phyloP scores from a whole-genome alignment of 2,888 invertebrate genomes.

The Apodemia duryi region DNA sequence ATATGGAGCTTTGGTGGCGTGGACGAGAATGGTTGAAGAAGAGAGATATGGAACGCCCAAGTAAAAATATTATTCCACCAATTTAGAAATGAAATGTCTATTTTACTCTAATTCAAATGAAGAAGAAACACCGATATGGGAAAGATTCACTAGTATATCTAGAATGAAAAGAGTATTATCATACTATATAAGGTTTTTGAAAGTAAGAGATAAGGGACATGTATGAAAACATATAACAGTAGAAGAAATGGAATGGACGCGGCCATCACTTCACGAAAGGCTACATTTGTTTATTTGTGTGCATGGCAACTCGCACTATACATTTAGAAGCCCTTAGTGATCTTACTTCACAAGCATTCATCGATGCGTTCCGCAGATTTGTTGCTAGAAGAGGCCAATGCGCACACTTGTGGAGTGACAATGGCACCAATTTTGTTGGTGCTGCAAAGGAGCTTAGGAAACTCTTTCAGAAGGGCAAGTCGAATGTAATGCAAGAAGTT shows the following conservation, averaged over 20 bases:
- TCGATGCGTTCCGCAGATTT: background rate
- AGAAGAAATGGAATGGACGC: constrained; percentile 18
- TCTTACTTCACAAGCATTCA: background rate
- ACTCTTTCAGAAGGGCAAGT: background rate
- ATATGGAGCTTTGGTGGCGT: constrained; percentile 22
- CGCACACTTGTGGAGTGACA: constrained; percentile 1
- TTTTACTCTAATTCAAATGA: background rate
- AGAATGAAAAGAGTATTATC: constrained; percentile 26
- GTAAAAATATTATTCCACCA: background rate
- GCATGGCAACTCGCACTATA: constrained; percentile 1
- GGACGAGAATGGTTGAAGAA: constrained; percentile 23
- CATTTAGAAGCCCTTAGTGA: constrained; percentile 5
- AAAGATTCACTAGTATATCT: constrained; percentile 25
- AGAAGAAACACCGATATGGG: constrained; percentile 19
- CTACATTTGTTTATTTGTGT: constrained; percentile 29
- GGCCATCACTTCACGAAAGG: constrained; percentile 29
- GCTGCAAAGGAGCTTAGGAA: background rate
- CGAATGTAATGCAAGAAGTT: background rate
- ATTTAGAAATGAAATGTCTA: constrained; percentile 16
- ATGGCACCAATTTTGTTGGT: constrained; percentile 1
- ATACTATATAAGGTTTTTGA: constrained; percentile 25
- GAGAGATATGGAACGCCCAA: background rate
- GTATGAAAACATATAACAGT: constrained; percentile 5
- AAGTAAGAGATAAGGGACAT: constrained; percentile 3
- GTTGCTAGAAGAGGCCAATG: constrained; percentile 3